Conservation (phyloP, 2,113 vertebrate genomes). For the Synodontis membranacea region DNA sequence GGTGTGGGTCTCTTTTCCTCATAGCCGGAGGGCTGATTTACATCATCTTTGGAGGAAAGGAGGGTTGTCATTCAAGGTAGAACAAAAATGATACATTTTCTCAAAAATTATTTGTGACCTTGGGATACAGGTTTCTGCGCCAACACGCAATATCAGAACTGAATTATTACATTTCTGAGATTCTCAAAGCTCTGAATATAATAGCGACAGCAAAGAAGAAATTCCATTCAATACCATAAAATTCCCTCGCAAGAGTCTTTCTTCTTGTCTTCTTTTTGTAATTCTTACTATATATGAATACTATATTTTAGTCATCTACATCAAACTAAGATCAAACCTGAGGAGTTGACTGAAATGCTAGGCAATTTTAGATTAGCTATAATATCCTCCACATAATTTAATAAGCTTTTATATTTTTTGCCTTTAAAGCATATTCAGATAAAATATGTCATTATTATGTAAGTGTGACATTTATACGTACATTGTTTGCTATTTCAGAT, state of each 20-base stretch:
- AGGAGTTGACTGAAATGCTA: not conserved
- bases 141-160: not conserved
- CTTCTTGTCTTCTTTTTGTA: not conserved
- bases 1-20: constrained; percentile 88
- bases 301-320: not conserved
- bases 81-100: too few species aligned
- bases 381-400: not conserved
- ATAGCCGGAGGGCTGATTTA: constrained; percentile 85
- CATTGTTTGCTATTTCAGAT: constrained; percentile 29
- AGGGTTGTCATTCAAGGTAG: constrained; percentile 67
- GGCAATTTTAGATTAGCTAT: not conserved
- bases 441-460: not conserved
- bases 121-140: not conserved
- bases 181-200: not conserved
- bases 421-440: not conserved
- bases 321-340: not conserved
- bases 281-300: not conserved
- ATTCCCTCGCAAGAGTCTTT: not conserved
- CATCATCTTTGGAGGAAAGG: constrained; percentile 76
- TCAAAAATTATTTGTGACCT: not conserved
- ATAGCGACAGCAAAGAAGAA: not conserved
- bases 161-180: not conserved
- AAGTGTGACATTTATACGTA: not conserved
- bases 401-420: not conserved
- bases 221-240: not conserved